Conservation (phyloP, 2,888 invertebrate genomes). For the Muschampia plurimacula region DNA sequence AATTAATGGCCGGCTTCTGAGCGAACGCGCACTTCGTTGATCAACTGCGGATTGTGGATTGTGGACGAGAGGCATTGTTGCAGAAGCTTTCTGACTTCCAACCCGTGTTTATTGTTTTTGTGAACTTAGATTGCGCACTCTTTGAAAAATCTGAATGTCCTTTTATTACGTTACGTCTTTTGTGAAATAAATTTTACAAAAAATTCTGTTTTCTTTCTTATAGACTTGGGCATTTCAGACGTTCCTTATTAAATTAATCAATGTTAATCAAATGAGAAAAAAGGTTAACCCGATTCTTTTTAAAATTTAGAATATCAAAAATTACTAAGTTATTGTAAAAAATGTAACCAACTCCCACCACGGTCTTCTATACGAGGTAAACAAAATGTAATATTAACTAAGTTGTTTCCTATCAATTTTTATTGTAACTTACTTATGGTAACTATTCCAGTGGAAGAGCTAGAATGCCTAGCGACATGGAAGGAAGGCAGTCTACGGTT, state of each 20-base stretch:
- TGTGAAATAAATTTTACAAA: neutral
- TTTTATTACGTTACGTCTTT: neutral
- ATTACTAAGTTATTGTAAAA: no score
- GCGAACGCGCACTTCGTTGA: constrained; percentile 34
- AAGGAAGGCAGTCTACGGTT: constrained; percentile 97
- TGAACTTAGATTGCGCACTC: constrained; percentile 1
- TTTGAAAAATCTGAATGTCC: neutral
- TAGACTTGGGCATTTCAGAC: neutral
- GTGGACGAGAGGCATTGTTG: constrained; percentile 1
- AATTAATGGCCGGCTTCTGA: constrained; percentile 42
- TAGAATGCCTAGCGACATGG: constrained; percentile 96
- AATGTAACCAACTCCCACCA: no score
- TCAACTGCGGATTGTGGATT: constrained; percentile 32
- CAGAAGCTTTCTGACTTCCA: neutral
- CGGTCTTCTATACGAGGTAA: no score
- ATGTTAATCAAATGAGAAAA: no score
- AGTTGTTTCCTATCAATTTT: no score
- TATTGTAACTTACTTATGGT: neutral
- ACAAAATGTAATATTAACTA: no score
- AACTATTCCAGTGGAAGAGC: constrained; percentile 90
- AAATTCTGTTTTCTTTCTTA: neutral
- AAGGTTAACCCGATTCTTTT: neutral
- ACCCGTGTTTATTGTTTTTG: neutral
- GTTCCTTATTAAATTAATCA: no score
- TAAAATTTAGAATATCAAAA: no score